Base-by-base conservation (phyloP, 2,113 vertebrate genomes). In the Rafetus swinhoei region DNA sequence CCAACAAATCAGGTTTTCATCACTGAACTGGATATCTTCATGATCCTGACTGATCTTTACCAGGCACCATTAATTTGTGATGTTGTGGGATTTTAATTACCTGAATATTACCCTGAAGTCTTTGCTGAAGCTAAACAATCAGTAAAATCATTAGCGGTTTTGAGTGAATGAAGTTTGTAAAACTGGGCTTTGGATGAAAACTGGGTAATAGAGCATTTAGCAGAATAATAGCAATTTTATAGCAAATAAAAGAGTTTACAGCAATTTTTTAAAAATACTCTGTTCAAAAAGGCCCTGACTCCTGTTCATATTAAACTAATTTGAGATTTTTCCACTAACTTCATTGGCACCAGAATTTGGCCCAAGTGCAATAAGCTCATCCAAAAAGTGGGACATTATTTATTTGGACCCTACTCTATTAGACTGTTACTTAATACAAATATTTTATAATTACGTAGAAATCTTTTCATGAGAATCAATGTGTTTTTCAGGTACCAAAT, bases 1-100 rank as follows among this genome's bases (percentile, higher is more conserved):
- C 45, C 19, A 62, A 4, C 3, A 2, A 14, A 57, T 52, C 1
- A 0, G 22, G 10, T 29, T 4, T 3, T 54, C 69, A 56, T 69
- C 21, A 55, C 1, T 59, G 54, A 60, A 14, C 11, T 19, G 6
- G 2, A 35, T 21, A 50, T 13, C 16, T 53, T 88, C 50, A 35
- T 2, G 22, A 19, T 21, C 11, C 1, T 0, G 13, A 1, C 18
- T 89, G 25, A 35, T 21, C 27, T 84, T 84, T 77, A 59, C 22
- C 7, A 54, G 25, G 74, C 3, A 84, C 18, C 9, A 76, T 14
- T 55, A 62, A 81, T 14, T 9, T 35, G 2, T 53, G 62, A n/a
- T n/a, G 21, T 69, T 83, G 56, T 81, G 82, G 19, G 9, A 29
- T 84, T 59, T 84, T 79, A 69, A n/a, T 69, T 69, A 53, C 52